Base-by-base conservation (phyloP, 92 coral and sea anemone species). In the Diadumene lineata region DNA sequence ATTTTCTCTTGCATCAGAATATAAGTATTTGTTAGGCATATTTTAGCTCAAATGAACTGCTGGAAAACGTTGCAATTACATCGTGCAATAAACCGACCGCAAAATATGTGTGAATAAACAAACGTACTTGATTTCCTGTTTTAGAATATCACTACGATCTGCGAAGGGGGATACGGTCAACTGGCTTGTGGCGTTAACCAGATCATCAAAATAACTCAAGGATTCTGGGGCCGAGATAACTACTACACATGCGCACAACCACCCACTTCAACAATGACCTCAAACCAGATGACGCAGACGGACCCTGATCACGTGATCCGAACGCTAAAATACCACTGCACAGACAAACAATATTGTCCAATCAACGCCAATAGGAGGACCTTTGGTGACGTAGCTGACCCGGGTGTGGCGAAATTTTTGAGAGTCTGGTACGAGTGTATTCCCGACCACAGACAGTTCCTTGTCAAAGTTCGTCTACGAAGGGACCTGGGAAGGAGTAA, bases 341-440 rank as follows among this genome's bases (percentile, higher is more conserved):
- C 87, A 28, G 78, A 74, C 27, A 83, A 76, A 56, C 89, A 82
- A 28, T 30, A 78, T 26, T 94, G 97, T 55, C 88, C 87, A 32
- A 74, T 85, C 34, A 62, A 69, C 28, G 93, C 97, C 27, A 77
- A 76, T 23, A 69, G 86, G 18, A 24, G 69, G 26, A 77, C 81
- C 16, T 80, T 94, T 60, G 90, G 73, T 31, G 94, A 92, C 32
- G 50, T 25, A 1, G 24, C 76, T 31, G 66, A 83, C 43, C 90
- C 92, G 11, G 55, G 61, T 28, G 87, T 86, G 32, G 79, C 89
- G 8, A 94, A 86, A 29, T 91, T 91, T 61, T 79, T 94, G 13
- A 83, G 83, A 73, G 90, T 91, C 13, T 86, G 89, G 90, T 90
- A 93, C 82, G 98, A 93, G 74, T 93, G 98, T 31, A 85, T 93